These are phyloP conservation scores for Psilopogon haemacephalus DNA, from an alignment of 2,113 vertebrate genomes.

Conservation along the genomic window DNA sequence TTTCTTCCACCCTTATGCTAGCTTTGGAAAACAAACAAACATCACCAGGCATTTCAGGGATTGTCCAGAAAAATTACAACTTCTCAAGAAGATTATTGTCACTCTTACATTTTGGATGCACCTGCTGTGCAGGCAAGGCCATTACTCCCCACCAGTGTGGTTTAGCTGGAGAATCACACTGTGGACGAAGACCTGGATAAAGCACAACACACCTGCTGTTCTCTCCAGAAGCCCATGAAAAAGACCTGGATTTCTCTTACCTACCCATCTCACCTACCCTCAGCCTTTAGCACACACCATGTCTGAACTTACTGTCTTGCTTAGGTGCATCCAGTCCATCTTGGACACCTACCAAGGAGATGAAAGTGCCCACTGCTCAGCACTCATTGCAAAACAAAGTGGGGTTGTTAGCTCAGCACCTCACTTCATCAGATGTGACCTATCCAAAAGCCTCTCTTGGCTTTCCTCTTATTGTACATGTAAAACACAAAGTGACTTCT, in stretches of 20 bases:
- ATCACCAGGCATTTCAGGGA: neutral
- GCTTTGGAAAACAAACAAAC: neutral
- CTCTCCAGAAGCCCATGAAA: neutral
- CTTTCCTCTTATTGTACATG: neutral
- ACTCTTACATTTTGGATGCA: neutral
- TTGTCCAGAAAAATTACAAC: neutral
- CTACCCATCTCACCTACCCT: neutral
- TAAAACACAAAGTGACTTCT: neutral
- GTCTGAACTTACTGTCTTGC: neutral
- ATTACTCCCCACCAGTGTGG: neutral
- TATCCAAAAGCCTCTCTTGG: neutral
- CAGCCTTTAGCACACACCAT: neutral
- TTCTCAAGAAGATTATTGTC: neutral
- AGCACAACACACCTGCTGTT: neutral
- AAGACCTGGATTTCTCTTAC: neutral
- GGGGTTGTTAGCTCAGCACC: too few species aligned
- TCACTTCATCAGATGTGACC: rapidly evolving
- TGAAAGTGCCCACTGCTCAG: neutral
- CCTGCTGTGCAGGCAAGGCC: neutral
- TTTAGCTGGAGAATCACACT: neutral
- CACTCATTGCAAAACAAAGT: neutral
- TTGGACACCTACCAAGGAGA: neutral
- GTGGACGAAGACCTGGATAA: neutral
- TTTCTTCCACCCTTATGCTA: neutral
- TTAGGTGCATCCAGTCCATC: neutral